A percentile compares a stretch with the other conserved stretches of the same genome.
Conservation (phyloP, 2,888 invertebrate genomes). For the Hypomecis atomaria region DNA sequence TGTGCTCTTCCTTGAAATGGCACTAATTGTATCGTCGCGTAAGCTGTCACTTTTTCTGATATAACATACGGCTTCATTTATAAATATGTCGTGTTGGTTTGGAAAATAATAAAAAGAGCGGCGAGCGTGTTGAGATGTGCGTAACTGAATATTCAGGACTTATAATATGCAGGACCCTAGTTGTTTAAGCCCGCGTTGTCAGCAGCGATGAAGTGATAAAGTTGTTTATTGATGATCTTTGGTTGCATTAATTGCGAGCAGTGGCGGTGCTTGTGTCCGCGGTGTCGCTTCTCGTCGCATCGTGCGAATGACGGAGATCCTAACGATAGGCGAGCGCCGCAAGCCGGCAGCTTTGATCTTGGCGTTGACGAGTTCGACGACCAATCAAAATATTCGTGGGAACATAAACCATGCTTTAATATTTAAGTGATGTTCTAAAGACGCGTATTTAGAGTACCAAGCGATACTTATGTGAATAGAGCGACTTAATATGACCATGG, state of each 20-base stretch:
- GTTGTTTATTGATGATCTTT: slow-evolving; percentile 83
- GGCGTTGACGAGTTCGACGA: slow-evolving; percentile 70
- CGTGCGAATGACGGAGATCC: slow-evolving; percentile 80
- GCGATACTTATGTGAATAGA: no score
- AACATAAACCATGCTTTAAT: slow-evolving; percentile 34
- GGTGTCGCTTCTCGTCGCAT: slow-evolving; percentile 65
- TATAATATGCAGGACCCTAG: slow-evolving; percentile 68
- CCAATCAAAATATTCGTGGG: slow-evolving; percentile 75
- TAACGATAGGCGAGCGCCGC: slow-evolving; percentile 66
- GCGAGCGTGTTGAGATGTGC: slow-evolving; percentile 66
- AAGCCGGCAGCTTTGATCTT: slow-evolving; percentile 72
- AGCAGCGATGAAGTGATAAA: slow-evolving; percentile 81
- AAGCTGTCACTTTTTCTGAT: slow-evolving; percentile 42
- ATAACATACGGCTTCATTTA: slow-evolving; percentile 40
- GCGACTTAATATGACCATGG: no score
- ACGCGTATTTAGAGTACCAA: no score
- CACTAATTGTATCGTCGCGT: slow-evolving; percentile 45
- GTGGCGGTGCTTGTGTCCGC: slow-evolving; percentile 64
- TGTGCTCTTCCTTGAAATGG: slow-evolving; percentile 38
- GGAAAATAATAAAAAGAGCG: slow-evolving; percentile 52
- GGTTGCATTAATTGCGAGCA: slow-evolving; percentile 81
- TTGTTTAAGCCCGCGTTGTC: slow-evolving; percentile 74
- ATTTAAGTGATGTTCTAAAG: no score
- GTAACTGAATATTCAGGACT: slow-evolving; percentile 77
- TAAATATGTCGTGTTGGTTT: slow-evolving; percentile 50